A percentile compares a stretch with the other conserved stretches of the same genome.
Evolutionary conservation across 2,797 vertebrate genomes (phyloP).

Genomic region (Ambastaia sidthimunki): DNA sequence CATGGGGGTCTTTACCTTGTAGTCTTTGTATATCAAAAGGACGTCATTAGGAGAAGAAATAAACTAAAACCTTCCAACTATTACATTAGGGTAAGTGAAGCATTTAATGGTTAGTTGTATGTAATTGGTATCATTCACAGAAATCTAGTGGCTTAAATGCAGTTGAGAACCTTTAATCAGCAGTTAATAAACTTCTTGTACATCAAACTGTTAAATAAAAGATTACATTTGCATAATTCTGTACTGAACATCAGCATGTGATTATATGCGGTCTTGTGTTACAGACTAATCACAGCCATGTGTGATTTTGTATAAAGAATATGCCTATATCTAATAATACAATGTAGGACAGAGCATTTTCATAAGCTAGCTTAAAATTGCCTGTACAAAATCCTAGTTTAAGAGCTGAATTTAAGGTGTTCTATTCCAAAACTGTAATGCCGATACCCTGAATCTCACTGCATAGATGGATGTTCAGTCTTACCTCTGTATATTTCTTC

Average conservation of each 20-base stretch:
- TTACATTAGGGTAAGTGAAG: background rate
- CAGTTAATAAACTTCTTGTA: too few species aligned
- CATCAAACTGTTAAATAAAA: too few species aligned
- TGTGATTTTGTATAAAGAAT: too few species aligned
- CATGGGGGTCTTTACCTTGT: background rate
- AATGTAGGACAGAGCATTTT: too few species aligned
- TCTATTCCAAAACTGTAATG: background rate
- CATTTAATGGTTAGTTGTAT: background rate
- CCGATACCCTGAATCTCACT: slow-evolving; percentile 29
- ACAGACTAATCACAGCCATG: too few species aligned
- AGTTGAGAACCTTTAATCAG: background rate
- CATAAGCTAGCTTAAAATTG: too few species aligned
- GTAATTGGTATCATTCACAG: background rate
- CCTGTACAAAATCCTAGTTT: background rate
- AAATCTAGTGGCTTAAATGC: background rate
- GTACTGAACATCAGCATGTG: too few species aligned
- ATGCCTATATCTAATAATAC: too few species aligned
- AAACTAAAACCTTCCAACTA: background rate
- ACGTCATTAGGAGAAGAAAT: slow-evolving; percentile 15
- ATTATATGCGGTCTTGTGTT: too few species aligned
- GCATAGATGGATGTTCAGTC: slow-evolving; percentile 51
- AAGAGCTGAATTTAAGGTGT: background rate
- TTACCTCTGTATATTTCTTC: slow-evolving; percentile 12
- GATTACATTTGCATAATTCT: too few species aligned
- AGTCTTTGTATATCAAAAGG: slow-evolving; percentile 4